A percentile compares a stretch with the other conserved stretches of the same genome.
These are phyloP conservation scores for Ceratosolen solmsi DNA, from an alignment of 1,140 invertebrate species.

Conservation along the genomic window DNA sequence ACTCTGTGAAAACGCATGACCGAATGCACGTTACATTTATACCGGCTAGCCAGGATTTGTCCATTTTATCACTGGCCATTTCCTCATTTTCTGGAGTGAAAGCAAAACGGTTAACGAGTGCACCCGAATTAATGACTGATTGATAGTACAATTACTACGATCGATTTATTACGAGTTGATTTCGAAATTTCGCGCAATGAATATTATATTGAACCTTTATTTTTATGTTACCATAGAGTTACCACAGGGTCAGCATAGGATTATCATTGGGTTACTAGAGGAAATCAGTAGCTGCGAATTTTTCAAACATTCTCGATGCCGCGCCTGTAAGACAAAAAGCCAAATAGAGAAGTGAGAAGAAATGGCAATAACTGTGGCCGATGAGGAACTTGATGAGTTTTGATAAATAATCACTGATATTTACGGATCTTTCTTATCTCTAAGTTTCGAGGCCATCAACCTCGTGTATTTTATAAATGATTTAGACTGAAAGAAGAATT, in stretches of 20 bases:
- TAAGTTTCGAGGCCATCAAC: not conserved
- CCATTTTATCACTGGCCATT: not conserved
- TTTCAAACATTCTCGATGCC: too few species aligned
- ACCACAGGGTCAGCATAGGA: too few species aligned
- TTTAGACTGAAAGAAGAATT: conserved; percentile 26
- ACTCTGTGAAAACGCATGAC: not conserved
- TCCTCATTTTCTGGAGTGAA: not conserved
- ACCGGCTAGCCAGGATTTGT: not conserved
- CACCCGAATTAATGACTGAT: not conserved
- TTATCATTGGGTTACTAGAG: too few species aligned
- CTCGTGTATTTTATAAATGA: too few species aligned
- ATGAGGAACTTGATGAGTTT: not conserved
- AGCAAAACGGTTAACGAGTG: not conserved
- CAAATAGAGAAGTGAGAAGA: too few species aligned
- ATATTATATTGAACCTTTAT: too few species aligned
- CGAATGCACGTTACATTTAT: not conserved
- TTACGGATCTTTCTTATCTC: not conserved
- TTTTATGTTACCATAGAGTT: too few species aligned
- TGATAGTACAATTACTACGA: too few species aligned
- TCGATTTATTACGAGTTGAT: not conserved
- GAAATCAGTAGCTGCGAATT: too few species aligned
- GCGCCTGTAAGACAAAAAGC: too few species aligned
- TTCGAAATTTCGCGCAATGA: not conserved
- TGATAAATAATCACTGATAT: conserved; percentile 46
- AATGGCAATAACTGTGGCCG: too few species aligned